Evolutionary conservation across 2,113 vertebrate genomes (phyloP), one percentile per base, ranked within the genome.

Genomic region (Tetrao urogallus): DNA sequence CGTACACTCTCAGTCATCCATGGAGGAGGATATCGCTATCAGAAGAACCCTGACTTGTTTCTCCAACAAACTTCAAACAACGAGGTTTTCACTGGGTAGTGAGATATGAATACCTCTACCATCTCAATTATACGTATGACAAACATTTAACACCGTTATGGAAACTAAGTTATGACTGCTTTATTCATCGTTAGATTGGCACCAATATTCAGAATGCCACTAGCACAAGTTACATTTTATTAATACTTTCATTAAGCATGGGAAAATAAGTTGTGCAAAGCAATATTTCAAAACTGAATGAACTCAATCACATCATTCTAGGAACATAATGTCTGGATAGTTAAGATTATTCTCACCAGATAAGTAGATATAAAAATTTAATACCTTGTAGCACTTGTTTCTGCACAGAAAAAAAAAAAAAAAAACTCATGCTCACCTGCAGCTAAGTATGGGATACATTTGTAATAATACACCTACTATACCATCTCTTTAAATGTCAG

Each of bases 401-500:
- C 77, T 72, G 32, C 65, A 81, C n/a, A 65, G 66, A 27, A 61
- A 21, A 40, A 30, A 48, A 63, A 69, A 40, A 78, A 45, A 48
- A 63, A 69, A 40, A 78, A 45, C 82, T 12, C 32, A 76, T 50
- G 58, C 81, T 70, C 47, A 82, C 48, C 60, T 71, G 60, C 57
- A 82, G 79, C 74, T 95, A 73, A 88, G 82, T 15, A 88, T 6
- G 36, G 40, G 72, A 82, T 75, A 78, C 79, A 34, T 81, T 75
- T 90, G 82, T 85, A 93, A 72, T 92, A 85, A 91, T 48, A 47
- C 5, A 3, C 38, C 60, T 70, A 83, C 69, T 88, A 54, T 16
- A 50, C 47, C 56, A 71, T 95, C 71, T 47, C 70, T 95, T 90
- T 56, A 97, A 96, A 95, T 92, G 93, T 94, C 96, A 95, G 73